Percentiles rank a stretch among this genome's conserved stretches.
These are phyloP conservation scores for Alectoris magna DNA, from an alignment of 2,797 vertebrate species.

Conservation along the genomic window DNA sequence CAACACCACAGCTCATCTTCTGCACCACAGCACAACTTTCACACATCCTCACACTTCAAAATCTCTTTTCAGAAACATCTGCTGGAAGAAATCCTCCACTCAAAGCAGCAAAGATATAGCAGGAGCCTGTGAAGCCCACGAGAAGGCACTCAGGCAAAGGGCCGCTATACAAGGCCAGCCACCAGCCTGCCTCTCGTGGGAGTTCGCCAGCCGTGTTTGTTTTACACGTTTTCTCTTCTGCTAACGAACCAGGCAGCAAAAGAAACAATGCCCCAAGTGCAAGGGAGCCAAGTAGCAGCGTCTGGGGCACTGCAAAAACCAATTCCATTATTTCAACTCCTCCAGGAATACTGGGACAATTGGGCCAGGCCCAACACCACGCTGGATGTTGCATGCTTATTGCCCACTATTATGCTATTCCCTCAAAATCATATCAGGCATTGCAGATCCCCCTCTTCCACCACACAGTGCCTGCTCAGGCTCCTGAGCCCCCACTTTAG, in stretches of 20 bases:
- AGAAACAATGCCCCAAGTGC: conserved; percentile 54
- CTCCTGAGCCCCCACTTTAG: not conserved
- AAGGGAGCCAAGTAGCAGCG: not conserved
- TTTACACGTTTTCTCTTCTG: conserved; percentile 48
- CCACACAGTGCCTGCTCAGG: not conserved
- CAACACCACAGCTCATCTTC: not conserved
- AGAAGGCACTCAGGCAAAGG: not conserved
- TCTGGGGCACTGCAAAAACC: not conserved
- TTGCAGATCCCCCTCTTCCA: not conserved
- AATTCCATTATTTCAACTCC: not conserved
- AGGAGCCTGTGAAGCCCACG: not conserved
- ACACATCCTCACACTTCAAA: not conserved
- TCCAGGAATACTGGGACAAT: not conserved
- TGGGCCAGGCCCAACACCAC: not conserved
- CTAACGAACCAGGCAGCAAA: conserved; percentile 31
- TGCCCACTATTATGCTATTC: not conserved
- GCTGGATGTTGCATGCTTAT: not conserved
- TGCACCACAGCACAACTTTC: not conserved
- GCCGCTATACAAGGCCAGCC: conserved; percentile 20
- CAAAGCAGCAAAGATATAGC: not conserved
- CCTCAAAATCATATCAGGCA: not conserved
- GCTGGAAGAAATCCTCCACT: not conserved
- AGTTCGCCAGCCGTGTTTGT: conserved; percentile 45
- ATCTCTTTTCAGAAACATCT: not conserved
- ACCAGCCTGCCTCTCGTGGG: conserved; percentile 1